Conservation (phyloP, 1,140 invertebrate genomes). For the Caenorhabditis tropicalis region DNA sequence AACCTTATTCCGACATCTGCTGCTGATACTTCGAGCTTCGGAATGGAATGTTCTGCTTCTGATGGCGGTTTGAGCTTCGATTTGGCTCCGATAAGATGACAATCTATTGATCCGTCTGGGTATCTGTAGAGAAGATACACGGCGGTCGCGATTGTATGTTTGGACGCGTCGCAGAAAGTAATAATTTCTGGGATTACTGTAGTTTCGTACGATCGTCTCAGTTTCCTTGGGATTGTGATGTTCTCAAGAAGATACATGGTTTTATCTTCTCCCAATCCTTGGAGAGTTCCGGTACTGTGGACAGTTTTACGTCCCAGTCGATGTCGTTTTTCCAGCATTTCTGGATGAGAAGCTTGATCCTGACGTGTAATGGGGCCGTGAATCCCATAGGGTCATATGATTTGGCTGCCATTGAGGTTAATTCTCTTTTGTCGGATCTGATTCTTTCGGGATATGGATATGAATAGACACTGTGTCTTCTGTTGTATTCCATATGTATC, state of each 20-base stretch:
- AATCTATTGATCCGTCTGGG: background rate
- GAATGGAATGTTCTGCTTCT: background rate
- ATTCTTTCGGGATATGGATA: slow-evolving; percentile 10
- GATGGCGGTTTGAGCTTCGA: background rate
- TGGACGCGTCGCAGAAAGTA: slow-evolving; percentile 2
- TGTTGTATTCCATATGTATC: background rate
- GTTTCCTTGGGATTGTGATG: background rate
- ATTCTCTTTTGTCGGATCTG: slow-evolving; percentile 26
- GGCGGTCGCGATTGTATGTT: background rate
- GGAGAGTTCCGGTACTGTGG: background rate
- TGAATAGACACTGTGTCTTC: background rate
- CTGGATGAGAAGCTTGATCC: slow-evolving; percentile 42
- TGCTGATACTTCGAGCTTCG: background rate
- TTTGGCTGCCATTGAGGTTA: background rate
- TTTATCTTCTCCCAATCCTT: slow-evolving; percentile 31
- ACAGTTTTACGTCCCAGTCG: slow-evolving; percentile 35
- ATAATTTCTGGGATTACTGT: background rate
- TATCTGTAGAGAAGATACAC: background rate
- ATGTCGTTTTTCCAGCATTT: slow-evolving; percentile 15
- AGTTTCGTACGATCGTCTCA: background rate
- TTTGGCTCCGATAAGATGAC: background rate
- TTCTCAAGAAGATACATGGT: background rate
- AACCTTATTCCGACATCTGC: background rate
- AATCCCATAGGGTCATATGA: slow-evolving; percentile 52
- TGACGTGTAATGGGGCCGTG: slow-evolving; percentile 9